Evolutionary conservation across 2,113 vertebrate species (phyloP).

Genomic region (Xyliphius kryptos): DNA sequence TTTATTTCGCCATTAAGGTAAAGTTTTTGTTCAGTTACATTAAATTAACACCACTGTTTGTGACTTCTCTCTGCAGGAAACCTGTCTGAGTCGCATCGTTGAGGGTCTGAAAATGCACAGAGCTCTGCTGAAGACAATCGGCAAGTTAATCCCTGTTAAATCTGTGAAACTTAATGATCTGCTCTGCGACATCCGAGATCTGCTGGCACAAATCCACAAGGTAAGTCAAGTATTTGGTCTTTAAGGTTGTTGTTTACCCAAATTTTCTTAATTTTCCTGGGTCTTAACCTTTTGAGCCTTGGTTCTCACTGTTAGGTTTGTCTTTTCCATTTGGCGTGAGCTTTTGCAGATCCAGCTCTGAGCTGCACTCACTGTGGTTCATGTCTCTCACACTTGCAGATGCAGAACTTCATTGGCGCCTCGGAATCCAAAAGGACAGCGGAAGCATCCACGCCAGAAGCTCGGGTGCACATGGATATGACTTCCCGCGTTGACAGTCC

Average conservation of each 20-base stretch:
- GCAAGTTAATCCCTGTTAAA: conserved; percentile 3
- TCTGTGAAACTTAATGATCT: conserved; percentile 35
- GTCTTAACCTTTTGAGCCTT: too few relatives aligned
- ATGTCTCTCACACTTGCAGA: conserved; percentile 37
- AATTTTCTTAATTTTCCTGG: too few relatives aligned
- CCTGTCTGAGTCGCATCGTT: conserved; percentile 38
- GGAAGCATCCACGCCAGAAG: conserved; percentile 4
- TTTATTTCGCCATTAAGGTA: too few relatives aligned
- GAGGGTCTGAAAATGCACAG: conserved; percentile 57
- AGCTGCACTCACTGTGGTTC: not conserved
- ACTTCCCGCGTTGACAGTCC: conserved; percentile 25
- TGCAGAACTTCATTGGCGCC: conserved; percentile 37
- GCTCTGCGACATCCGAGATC: conserved; percentile 51
- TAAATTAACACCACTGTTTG: not conserved
- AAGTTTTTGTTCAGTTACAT: too few relatives aligned
- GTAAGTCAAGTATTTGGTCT: conserved; percentile 44
- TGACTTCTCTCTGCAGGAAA: conserved; percentile 40
- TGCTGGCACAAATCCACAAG: conserved; percentile 47
- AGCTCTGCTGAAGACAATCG: conserved; percentile 43
- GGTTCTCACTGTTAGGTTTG: too few relatives aligned
- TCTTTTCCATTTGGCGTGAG: not conserved
- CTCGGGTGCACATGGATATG: conserved; percentile 1
- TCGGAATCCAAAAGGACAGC: not conserved
- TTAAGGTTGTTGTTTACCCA: too few relatives aligned
- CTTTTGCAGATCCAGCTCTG: not conserved